Evolutionary conservation across 2,888 invertebrate species (phyloP).

Genomic region (Yponomeuta evonymella): DNA sequence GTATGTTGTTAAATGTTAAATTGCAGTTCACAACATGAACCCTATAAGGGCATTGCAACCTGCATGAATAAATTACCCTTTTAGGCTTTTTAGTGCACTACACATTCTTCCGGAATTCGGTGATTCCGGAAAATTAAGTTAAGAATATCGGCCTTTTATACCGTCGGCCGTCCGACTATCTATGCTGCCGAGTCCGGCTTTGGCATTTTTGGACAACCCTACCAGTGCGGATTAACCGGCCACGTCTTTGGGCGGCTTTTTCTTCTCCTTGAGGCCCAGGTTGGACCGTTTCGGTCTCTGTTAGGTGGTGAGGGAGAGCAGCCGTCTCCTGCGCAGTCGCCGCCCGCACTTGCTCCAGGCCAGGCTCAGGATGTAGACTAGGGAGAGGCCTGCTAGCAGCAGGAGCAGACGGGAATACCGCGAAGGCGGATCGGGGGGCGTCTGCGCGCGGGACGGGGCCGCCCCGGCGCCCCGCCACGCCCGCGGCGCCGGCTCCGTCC

Average conservation of each 20-base stretch:
- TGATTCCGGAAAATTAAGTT: no score
- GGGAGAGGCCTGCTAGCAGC: conserved; percentile 35
- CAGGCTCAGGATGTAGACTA: conserved; percentile 42
- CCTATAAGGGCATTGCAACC: no score
- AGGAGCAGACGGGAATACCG: conserved; percentile 27
- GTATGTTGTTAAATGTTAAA: no score
- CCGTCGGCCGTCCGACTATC: no score
- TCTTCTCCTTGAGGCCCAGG: neutral
- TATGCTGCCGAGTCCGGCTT: no score
- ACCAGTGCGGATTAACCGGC: neutral
- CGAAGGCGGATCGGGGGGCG: conserved; percentile 31
- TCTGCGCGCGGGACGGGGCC: conserved; percentile 34
- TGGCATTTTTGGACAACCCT: neutral
- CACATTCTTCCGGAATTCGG: no score
- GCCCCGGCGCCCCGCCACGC: conserved; percentile 74
- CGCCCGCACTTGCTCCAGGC: conserved; percentile 56
- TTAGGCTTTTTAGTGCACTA: no score
- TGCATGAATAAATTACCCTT: no score
- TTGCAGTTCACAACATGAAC: no score
- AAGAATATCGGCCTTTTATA: no score
- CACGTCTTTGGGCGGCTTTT: neutral
- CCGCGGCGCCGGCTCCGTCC: conserved; percentile 67
- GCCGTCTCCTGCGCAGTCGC: conserved; percentile 48
- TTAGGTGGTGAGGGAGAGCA: conserved; percentile 60
- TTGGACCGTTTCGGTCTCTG: conserved; percentile 25